Evolutionary conservation across 35 echinoderm and acorn worm genomes (phyloP).

Genomic region (Chiridota heheva): DNA sequence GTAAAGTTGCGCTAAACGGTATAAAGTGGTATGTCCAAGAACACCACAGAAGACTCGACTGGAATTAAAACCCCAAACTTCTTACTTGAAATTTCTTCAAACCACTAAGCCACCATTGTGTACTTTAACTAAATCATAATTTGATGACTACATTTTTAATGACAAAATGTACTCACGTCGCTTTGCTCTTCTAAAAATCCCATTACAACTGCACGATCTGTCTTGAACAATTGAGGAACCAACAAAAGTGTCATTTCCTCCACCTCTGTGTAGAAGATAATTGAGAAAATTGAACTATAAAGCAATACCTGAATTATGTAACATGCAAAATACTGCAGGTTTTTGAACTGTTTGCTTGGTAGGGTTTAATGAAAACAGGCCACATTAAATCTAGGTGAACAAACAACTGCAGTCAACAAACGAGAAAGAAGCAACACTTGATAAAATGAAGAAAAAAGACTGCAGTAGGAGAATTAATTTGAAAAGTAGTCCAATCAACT

Average conservation of each 20-base stretch:
- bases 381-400: background rate
- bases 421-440: background rate
- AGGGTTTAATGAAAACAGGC: background rate
- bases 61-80: too few species aligned
- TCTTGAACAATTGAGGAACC: background rate
- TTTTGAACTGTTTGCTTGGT: too few species aligned
- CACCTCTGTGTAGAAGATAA: background rate
- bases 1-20: too few species aligned
- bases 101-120: too few species aligned
- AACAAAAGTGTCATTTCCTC: background rate
- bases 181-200: constrained; percentile 3
- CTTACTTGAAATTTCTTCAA: too few species aligned
- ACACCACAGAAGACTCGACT: too few species aligned
- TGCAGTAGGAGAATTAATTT: too few species aligned
- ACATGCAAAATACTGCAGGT: background rate
- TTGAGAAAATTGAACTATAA: background rate
- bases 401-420: background rate
- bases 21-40: too few species aligned
- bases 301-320: background rate
- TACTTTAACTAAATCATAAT: too few species aligned
- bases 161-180: background rate
- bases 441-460: background rate
- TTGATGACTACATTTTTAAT: background rate
- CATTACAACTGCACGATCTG: background rate
- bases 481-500: too few species aligned